phyloP scores from a whole-genome alignment of 2,113 vertebrate species.

The Antechinus flavipes region DNA sequence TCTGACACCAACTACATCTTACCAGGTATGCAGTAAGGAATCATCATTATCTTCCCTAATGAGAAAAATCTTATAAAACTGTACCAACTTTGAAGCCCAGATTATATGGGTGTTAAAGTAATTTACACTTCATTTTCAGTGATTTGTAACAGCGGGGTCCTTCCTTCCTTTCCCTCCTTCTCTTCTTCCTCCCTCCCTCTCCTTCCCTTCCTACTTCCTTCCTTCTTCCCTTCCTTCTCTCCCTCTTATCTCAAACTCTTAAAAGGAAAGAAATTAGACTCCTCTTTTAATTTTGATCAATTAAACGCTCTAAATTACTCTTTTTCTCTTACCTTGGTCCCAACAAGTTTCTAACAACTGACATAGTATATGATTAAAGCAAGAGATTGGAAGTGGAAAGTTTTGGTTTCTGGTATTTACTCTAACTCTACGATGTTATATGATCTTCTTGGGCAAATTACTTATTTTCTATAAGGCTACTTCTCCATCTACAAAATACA shows the following conservation, averaged over 20 bases:
- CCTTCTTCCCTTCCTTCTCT: not conserved
- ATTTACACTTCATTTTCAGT: constrained; percentile 76
- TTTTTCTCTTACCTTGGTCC: fast-evolving
- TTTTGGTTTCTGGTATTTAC: not conserved
- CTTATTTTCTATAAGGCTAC: not conserved
- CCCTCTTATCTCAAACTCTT: not conserved
- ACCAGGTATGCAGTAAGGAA: not conserved
- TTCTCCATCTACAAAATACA: not conserved
- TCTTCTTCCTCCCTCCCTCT: no score
- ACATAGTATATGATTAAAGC: not conserved
- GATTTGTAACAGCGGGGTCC: constrained; percentile 45
- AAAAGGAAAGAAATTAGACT: not conserved
- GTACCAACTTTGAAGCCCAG: not conserved
- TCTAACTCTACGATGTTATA: not conserved
- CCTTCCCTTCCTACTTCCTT: no score
- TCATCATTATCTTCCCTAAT: not conserved
- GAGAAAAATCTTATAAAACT: not conserved
- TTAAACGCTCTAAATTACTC: not conserved
- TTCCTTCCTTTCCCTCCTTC: no score
- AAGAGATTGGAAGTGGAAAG: not conserved
- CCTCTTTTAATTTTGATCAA: not conserved
- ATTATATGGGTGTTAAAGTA: constrained; percentile 65
- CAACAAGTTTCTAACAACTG: not conserved
- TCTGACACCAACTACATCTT: not conserved
- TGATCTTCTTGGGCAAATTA: not conserved